Evolutionary conservation across 2,797 vertebrate genomes (phyloP).

Genomic region (Eulemur mongoz): DNA sequence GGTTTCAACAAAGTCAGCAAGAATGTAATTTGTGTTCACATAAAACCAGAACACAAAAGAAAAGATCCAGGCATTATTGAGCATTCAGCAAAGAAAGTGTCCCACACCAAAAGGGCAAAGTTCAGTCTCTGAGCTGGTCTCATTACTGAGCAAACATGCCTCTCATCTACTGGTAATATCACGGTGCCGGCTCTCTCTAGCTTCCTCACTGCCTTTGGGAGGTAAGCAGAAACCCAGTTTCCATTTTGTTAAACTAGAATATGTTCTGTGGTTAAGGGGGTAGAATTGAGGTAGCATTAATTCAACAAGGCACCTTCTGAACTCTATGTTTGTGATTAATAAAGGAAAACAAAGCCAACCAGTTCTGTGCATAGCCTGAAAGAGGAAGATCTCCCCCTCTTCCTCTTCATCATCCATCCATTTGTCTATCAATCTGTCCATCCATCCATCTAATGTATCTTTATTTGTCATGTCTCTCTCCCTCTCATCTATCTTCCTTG

Average conservation of each 20-base stretch:
- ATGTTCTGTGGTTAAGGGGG: not conserved
- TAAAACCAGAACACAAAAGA: constrained; percentile 65
- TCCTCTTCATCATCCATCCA: not conserved
- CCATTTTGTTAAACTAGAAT: not conserved
- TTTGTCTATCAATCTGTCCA: not conserved
- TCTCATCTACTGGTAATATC: not conserved
- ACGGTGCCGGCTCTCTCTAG: not conserved
- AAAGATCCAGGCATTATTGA: not conserved
- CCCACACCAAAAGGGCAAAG: not conserved
- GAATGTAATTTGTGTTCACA: constrained; percentile 61
- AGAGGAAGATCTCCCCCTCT: not conserved
- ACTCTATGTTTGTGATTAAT: not conserved
- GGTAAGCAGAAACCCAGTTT: constrained; percentile 3
- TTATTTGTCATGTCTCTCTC: not conserved
- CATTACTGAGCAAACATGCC: not conserved
- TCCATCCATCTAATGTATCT: not conserved
- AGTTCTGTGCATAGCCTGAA: not conserved
- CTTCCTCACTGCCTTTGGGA: not conserved
- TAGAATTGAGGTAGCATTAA: not conserved
- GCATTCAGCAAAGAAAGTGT: not conserved
- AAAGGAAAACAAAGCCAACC: not conserved
- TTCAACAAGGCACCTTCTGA: not conserved
- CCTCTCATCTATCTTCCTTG: not conserved
- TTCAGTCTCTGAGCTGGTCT: not conserved
- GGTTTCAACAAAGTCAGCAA: constrained; percentile 43